Percentiles rank a stretch among this genome's conserved stretches.
phyloP scores from a whole-genome alignment of 2,888 invertebrate genomes.

The Agriopis aurantiaria region DNA sequence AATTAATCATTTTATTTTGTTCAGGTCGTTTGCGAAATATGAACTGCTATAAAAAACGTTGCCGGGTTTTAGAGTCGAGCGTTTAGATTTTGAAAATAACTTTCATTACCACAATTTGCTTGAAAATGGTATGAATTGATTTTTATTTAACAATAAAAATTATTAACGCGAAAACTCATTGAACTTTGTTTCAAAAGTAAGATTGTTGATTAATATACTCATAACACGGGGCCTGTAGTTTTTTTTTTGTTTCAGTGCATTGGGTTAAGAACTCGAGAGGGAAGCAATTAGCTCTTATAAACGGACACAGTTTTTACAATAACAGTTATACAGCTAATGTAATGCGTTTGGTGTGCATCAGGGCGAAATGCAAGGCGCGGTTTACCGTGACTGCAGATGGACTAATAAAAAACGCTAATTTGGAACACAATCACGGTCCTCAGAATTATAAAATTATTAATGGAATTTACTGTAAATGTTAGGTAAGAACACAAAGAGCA shows the following conservation, averaged over 20 bases:
- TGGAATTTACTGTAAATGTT: conserved; percentile 21
- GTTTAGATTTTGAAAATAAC: too few species aligned
- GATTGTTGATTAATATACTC: too few species aligned
- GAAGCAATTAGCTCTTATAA: conserved; percentile 44
- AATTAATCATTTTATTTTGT: too few species aligned
- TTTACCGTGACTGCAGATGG: conserved; percentile 26
- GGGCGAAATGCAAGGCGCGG: conserved; percentile 37
- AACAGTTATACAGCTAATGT: too few species aligned
- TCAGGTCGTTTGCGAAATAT: too few species aligned
- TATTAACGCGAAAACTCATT: too few species aligned
- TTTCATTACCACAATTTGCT: too few species aligned
- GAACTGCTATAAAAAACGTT: too few species aligned
- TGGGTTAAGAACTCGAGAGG: conserved; percentile 41
- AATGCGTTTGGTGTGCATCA: conserved; percentile 48
- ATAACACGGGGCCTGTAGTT: not conserved
- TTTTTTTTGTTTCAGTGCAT: conserved; percentile 41
- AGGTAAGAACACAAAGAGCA: not conserved
- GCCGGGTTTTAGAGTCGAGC: too few species aligned
- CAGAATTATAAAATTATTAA: conserved; percentile 27
- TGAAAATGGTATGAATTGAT: too few species aligned
- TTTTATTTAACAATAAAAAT: too few species aligned
- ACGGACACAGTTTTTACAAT: conserved; percentile 37
- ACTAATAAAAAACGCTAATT: conserved; percentile 8
- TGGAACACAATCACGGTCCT: conserved; percentile 35
- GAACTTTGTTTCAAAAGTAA: too few species aligned